phyloP scores from a whole-genome alignment of 2,113 vertebrate genomes.

The Myotis yumanensis region DNA sequence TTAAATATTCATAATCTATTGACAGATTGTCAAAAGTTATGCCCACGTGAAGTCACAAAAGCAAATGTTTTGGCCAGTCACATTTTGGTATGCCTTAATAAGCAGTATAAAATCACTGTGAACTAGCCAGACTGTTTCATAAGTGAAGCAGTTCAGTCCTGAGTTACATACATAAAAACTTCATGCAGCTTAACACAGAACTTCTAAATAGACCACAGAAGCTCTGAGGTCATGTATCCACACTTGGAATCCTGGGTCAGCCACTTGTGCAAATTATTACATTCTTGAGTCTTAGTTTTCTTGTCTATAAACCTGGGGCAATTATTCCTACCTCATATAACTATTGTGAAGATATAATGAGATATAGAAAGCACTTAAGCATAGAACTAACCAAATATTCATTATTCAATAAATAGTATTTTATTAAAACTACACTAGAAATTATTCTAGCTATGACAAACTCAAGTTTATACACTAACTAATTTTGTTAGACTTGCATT shows the following conservation, averaged over 20 bases:
- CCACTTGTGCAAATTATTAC: background rate
- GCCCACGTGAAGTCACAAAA: background rate
- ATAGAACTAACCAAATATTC: background rate
- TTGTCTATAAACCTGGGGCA: background rate
- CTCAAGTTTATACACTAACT: constrained; percentile 17
- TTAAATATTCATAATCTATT: background rate
- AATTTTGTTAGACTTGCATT: background rate
- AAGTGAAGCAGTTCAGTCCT: background rate
- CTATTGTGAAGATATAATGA: background rate
- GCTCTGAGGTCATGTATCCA: background rate
- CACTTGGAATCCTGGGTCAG: background rate
- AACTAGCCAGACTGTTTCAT: background rate
- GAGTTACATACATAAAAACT: background rate
- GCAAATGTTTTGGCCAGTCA: background rate
- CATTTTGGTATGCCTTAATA: background rate
- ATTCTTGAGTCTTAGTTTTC: background rate
- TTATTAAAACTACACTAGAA: constrained; percentile 12
- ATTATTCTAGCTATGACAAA: constrained; percentile 27
- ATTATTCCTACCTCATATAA: background rate
- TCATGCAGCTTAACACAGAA: background rate
- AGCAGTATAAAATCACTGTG: background rate
- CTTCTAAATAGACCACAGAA: background rate
- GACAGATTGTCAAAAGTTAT: background rate
- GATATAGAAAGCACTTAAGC: background rate
- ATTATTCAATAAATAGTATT: background rate